Evolutionary conservation across 1,140 invertebrate genomes (phyloP), one percentile per base, ranked within the genome.

Genomic region (Drosophila lacteicornis): DNA sequence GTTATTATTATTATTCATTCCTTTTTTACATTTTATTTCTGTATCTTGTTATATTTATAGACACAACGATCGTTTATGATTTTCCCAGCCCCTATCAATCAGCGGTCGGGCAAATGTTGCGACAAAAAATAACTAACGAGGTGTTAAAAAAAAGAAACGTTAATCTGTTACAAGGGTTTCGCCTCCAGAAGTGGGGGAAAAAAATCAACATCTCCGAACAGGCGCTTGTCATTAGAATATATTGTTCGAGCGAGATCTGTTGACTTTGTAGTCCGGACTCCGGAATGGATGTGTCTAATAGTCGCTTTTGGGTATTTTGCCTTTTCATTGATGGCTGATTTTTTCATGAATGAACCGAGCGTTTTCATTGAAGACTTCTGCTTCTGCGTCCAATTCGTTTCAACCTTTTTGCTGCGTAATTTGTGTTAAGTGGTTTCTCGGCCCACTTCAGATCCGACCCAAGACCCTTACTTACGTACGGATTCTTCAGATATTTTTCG

Each of bases 321-420:
- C 81, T 81, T 81, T 88, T 88, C 85, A 88, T 88, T 90, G 81
- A 88, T 85, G 61, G 50, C 47, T 45, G 33, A 36, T 36, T 53
- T 67, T 66, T 73, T 69, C 60, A 82, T 86, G 79, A 86, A 86
- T 86, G 83, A 55, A 61, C 12, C 43, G 50, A 40, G 46, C 25
- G 66, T 71, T 80, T 85, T 85, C 85, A 90, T 90, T 90, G 85
- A 87, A 69, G 80, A 88, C 82, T 75, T 82, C 85, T 71, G 79
- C 85, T 75, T 82, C 85, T 71, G 79, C 85, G 9, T 11, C 90
- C 85, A 88, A 90, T 91, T 91, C 86, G 88, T 81, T 79, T 90
- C 85, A 79, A 88, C 84, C 91, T 91, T 91, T 91, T 91, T 91
- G 90, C 90, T 91, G 90, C 90, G 90, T 91, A 91, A 91, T 91